These are phyloP conservation scores for Spodoptera litura DNA, from an alignment of 1,140 invertebrate species.

Conservation along the genomic window DNA sequence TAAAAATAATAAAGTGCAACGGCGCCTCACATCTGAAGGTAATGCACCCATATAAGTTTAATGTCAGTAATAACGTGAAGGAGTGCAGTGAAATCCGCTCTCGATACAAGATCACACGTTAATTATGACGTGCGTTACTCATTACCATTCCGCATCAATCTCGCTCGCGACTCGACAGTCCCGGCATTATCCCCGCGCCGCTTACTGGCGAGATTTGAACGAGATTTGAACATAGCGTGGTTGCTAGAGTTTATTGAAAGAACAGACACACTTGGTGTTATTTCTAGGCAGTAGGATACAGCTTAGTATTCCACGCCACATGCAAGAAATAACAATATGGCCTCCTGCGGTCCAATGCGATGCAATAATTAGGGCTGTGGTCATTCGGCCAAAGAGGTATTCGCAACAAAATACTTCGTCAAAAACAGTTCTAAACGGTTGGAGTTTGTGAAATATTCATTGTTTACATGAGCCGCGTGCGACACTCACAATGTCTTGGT, in stretches of 20 bases:
- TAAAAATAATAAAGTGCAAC: too few relatives aligned
- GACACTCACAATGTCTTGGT: constrained; percentile 21
- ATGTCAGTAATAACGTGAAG: neutral
- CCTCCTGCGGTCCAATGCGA: too few relatives aligned
- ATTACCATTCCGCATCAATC: constrained; percentile 24
- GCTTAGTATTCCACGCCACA: too few relatives aligned
- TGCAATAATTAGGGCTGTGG: too few relatives aligned
- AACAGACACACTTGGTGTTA: too few relatives aligned
- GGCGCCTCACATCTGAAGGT: neutral
- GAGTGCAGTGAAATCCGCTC: neutral
- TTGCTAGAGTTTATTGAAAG: too few relatives aligned
- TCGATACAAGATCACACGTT: neutral
- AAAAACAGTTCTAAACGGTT: constrained; percentile 1
- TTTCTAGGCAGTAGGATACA: too few relatives aligned
- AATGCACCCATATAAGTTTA: constrained; percentile 15
- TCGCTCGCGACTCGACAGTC: neutral
- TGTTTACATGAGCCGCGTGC: constrained; percentile 27
- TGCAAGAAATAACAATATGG: too few relatives aligned
- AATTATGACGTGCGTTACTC: constrained; percentile 30
- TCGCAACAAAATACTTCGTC: neutral
- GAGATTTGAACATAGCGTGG: too few relatives aligned
- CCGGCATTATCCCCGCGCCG: too few relatives aligned
- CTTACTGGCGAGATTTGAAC: too few relatives aligned
- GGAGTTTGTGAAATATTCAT: constrained; percentile 22
- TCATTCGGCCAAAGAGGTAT: too few relatives aligned